Base-by-base conservation (phyloP, 2,797 vertebrate genomes). In the Onychomys torridus region DNA sequence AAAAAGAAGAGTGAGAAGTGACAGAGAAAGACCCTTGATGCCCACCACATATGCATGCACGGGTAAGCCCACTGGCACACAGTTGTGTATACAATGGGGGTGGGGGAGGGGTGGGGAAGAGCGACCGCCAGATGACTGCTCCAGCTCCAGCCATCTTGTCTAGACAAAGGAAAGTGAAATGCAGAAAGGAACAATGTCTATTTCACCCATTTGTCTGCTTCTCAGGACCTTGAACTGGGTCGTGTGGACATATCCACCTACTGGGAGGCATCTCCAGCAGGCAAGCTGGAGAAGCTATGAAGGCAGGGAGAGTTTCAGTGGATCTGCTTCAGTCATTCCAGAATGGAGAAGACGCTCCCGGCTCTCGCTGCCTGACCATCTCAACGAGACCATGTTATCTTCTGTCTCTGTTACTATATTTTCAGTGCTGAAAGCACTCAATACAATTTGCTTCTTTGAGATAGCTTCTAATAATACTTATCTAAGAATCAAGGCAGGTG, bases 71-170 rank as follows among this genome's bases (percentile, higher is more conserved):
- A 37, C 46, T 12, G 14, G 25, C 9, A 29, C 32, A 55, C 6
- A 55, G 25, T 34, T 6, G 5, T 37, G 5, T 6, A 2, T 25
- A 9, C 40, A 5, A 87, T 12, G 10, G 40, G 40, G 5, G 2
- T 0, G 2, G 6, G 7, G 3, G 6, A 65, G 40, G 40, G 5
- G 1, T 0, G 0, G 6, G 7, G 6, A 6, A 65, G 8, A 10
- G 49, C 43, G 63, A 19, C 59, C 0, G 1, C 34, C 32, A 6
- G 59, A 40, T 3, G 17, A 40, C 40, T 25, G 34, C 59, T 5
- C 1, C 34, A 5, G 40, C 43, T 83, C n/a, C 40, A 59, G 14
- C 49, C 14, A 0, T 89, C 57, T 8, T 49, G 13, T 82, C 76
- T 21, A 49, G 14, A 40, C 46, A 16, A 37, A 79, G 32, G 25